A percentile compares a stretch with the other conserved stretches of the same genome.
phyloP scores from a whole-genome alignment of 2,113 vertebrate species.

The Dryoscopus gambensis region DNA sequence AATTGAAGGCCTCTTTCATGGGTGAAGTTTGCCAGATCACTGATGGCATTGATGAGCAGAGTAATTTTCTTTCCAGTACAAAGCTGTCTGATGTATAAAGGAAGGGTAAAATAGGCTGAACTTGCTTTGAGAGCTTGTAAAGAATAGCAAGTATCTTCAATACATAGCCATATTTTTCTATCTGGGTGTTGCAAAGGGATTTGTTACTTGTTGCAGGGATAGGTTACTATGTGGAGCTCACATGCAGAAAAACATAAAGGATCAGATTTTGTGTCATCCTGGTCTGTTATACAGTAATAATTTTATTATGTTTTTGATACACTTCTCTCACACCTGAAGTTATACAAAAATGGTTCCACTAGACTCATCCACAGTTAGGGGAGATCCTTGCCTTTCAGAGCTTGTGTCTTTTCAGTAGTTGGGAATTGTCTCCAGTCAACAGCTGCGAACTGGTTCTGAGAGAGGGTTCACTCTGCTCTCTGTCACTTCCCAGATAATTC shows the following conservation, averaged over 20 bases:
- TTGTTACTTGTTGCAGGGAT: not conserved
- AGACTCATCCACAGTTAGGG: not conserved
- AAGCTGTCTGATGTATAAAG: not conserved
- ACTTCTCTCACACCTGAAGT: not conserved
- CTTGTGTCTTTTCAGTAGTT: not conserved
- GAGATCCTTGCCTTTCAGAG: not conserved
- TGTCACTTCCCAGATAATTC: not conserved
- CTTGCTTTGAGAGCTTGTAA: not conserved
- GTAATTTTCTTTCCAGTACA: not conserved
- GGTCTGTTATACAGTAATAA: not conserved
- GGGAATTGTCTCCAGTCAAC: not conserved
- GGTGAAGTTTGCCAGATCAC: not conserved
- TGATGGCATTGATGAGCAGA: not conserved
- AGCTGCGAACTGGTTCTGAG: not conserved
- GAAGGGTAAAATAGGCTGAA: not conserved
- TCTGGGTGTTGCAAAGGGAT: not conserved
- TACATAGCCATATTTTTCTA: not conserved
- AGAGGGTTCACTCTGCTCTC: accelerated
- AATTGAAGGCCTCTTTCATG: not conserved
- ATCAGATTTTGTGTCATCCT: not conserved
- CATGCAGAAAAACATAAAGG: accelerated
- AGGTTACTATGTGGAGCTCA: not conserved
- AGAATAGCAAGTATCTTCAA: not conserved
- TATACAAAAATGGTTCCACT: not conserved
- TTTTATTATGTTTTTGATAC: not conserved